A percentile compares a stretch with the other conserved stretches of the same genome.
Conservation (phyloP, 2,113 vertebrate genomes). For the Nycticebus coucang region DNA sequence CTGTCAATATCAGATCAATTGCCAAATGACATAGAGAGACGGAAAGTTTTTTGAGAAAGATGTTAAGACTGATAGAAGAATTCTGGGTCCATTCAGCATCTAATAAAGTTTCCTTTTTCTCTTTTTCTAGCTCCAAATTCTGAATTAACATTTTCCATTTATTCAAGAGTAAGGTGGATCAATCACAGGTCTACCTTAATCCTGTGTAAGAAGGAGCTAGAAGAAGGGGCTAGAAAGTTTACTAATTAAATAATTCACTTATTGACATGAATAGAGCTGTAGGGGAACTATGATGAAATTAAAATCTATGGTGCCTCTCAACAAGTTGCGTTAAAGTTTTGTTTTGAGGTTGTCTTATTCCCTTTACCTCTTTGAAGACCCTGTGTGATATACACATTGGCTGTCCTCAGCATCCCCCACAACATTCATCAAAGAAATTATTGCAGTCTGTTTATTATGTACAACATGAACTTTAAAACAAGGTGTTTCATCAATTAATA, state of each 20-base stretch:
- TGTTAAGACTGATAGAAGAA: background rate
- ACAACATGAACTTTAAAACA: background rate
- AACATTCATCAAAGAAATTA: background rate
- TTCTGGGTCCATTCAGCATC: background rate
- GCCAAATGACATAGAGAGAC: background rate
- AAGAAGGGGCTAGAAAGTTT: background rate
- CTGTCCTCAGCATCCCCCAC: background rate
- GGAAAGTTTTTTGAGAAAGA: background rate
- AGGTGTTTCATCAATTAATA: background rate
- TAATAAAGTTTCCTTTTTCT: background rate
- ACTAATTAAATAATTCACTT: background rate
- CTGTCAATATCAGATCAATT: background rate
- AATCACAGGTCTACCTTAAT: background rate
- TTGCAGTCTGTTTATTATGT: background rate
- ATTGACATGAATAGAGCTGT: background rate
- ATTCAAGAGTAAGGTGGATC: background rate
- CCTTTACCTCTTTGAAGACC: background rate
- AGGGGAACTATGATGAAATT: background rate
- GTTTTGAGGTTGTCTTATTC: background rate
- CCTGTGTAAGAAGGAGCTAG: background rate
- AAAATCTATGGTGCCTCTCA: rapidly evolving
- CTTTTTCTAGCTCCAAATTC: background rate
- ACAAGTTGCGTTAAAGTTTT: background rate
- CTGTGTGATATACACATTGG: background rate
- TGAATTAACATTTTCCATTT: background rate